Evolutionary conservation across 1,140 invertebrate species (phyloP), one percentile per base, ranked within the genome.

Genomic region (Ooceraea biroi): DNA sequence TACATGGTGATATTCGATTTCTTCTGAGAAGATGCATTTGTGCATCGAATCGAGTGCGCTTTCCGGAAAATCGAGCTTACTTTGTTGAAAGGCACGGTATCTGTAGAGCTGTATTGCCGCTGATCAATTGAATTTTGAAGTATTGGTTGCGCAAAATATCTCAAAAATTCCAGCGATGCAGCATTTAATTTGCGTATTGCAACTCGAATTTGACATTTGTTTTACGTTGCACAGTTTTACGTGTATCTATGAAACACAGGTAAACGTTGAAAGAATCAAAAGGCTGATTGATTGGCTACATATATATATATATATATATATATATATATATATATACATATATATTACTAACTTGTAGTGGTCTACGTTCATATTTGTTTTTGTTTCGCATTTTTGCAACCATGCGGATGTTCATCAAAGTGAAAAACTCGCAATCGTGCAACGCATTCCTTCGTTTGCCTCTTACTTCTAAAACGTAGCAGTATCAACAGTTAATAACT

Each of bases 71-170:
- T 22, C 50, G 44, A 78, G 69, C 25, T 46, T 57, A 57, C 41
- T n/a, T n/a, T n/a, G 27, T 27, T 60, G 65, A 17, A 69, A 80
- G 44, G 17, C 25, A 46, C 50, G 52, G 57, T 69, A 71, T 69
- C n/a, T 44, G 7, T 17, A 46, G 17, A 27, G 5, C n/a, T 69
- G 27, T 46, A 50, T 27, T 12, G 11, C 52, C 14, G 4, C 12
- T 80, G 17, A 69, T 71, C 69, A 80, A 55, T 80, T 57, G 52
- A 30, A 46, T 80, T 80, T 46, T 57, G 44, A 66, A 3, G 17
- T 55, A 69, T 71, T 17, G 17, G 1, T 58, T 17, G 8, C 46
- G 46, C 3, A 10, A 25, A 55, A 17, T 17, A 4, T 83, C n/a
- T 52, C 17, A 25, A 36, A 48, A 50, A 14, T 65, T 57, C n/a